Conservation (phyloP, 2,888 invertebrate genomes). For the Spodoptera exigua region DNA sequence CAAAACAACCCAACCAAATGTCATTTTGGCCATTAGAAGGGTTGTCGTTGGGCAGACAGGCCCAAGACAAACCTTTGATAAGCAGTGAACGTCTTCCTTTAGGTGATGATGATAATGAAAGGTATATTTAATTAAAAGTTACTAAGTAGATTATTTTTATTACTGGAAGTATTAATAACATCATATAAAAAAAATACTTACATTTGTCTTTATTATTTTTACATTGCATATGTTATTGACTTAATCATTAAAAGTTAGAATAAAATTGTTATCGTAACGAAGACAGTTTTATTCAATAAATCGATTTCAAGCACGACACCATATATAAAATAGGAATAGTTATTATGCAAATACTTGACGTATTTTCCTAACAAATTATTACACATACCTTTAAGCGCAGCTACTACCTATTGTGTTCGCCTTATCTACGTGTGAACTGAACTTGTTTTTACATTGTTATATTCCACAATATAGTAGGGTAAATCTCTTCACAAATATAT, state of each 20-base stretch:
- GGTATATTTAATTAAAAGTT: too few species aligned
- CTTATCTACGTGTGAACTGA: background rate
- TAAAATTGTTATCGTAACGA: slow-evolving; percentile 9
- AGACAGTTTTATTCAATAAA: background rate
- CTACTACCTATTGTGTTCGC: slow-evolving; percentile 17
- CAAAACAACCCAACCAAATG: too few species aligned
- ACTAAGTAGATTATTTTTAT: too few species aligned
- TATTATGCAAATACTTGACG: slow-evolving; percentile 35
- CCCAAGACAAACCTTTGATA: too few species aligned
- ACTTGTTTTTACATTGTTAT: slow-evolving; percentile 10
- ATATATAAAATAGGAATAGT: slow-evolving; percentile 28
- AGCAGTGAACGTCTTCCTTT: too few species aligned
- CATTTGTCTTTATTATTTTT: too few species aligned
- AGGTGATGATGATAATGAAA: too few species aligned
- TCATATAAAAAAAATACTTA: too few species aligned
- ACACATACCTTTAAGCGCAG: slow-evolving; percentile 19
- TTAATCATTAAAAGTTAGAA: background rate
- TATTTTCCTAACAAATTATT: slow-evolving; percentile 30
- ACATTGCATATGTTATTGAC: slow-evolving; percentile 2
- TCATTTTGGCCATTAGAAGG: too few species aligned
- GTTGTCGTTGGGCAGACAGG: too few species aligned
- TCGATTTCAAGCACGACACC: slow-evolving; percentile 20
- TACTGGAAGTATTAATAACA: too few species aligned
- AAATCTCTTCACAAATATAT: too few species aligned
- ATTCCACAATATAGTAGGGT: background rate